Conservation (phyloP, 2,113 vertebrate genomes). For the Telmatochromis sp. region DNA sequence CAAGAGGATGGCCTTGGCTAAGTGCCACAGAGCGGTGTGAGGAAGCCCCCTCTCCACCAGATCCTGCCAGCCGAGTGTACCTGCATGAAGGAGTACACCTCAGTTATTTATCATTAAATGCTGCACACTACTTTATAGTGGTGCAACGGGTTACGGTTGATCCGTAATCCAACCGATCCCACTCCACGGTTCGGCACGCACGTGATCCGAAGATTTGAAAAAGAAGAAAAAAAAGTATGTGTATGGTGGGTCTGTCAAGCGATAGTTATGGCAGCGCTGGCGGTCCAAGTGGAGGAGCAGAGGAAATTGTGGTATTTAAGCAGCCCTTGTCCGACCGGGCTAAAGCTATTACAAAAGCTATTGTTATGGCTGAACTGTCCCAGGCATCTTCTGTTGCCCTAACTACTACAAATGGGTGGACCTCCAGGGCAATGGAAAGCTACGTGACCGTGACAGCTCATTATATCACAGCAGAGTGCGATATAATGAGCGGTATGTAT, state of each 20-base stretch:
- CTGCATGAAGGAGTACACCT: conserved; percentile 50
- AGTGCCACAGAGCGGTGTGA: conserved; percentile 71
- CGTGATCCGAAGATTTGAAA: background rate
- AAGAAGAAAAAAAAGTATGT: background rate
- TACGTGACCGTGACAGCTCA: too few relatives aligned
- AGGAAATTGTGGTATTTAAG: background rate
- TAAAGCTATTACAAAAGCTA: background rate
- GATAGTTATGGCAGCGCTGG: background rate
- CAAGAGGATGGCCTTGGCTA: conserved; percentile 78
- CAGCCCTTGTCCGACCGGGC: fast-evolving
- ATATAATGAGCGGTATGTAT: too few relatives aligned
- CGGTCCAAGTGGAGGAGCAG: background rate
- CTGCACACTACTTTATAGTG: background rate
- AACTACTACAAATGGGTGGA: background rate
- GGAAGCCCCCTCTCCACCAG: conserved; percentile 73
- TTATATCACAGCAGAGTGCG: too few relatives aligned
- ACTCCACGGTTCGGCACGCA: background rate
- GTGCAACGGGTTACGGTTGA: background rate
- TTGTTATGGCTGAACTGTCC: background rate
- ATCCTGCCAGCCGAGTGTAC: conserved; percentile 78
- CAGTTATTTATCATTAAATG: background rate
- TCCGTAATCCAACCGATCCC: background rate
- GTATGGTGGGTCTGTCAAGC: background rate
- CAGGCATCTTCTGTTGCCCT: background rate
- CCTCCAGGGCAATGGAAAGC: too few relatives aligned